Evolutionary conservation across 2,888 invertebrate genomes (phyloP), one percentile per base, ranked within the genome.

Genomic region (Agelastica alni): DNA sequence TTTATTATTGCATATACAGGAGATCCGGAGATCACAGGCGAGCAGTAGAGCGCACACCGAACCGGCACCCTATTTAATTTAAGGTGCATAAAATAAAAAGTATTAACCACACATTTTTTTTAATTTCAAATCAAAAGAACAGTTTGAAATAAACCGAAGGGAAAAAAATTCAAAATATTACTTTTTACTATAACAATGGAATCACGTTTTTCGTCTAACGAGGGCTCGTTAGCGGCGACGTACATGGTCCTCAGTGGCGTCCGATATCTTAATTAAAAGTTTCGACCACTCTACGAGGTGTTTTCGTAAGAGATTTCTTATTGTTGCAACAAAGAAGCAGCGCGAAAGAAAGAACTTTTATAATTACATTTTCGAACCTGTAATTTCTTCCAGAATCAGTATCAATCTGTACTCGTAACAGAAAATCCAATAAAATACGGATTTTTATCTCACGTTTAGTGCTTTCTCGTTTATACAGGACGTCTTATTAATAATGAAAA

Each of bases 321-420:
- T 30, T 48, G 37, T 20, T 39, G 20, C 20, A 39, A 20, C 12
- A 6, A 26, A 26, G 16, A 20, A 39, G 18, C 20, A 39, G 22
- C 46, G 20, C 10, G 20, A 13, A 30, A 9, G 5, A n/a, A n/a
- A 31, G 18, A 57, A 53, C 47, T 53, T 57, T 53, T 37, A 46
- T 57, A 57, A 57, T 57, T 57, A 51, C 46, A 43, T 57, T 57
- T 46, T 17, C 12, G 36, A 39, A 51, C 47, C 44, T 47, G 51
- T 44, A 51, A 53, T 57, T 51, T 53, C 51, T 32, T 32, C 28
- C 16, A 45, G 37, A 43, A 20, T 30, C 57, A 36, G 43, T 44
- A 53, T 45, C 53, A 46, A 52, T 52, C 43, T 37, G 52, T 39
- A 30, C 22, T 55, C 32, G 18, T 32, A 31, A 12, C 31, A 31